Evolutionary conservation across 2,797 vertebrate species (phyloP), one percentile per base, ranked within the genome.

Genomic region (Protonibea diacanthus): DNA sequence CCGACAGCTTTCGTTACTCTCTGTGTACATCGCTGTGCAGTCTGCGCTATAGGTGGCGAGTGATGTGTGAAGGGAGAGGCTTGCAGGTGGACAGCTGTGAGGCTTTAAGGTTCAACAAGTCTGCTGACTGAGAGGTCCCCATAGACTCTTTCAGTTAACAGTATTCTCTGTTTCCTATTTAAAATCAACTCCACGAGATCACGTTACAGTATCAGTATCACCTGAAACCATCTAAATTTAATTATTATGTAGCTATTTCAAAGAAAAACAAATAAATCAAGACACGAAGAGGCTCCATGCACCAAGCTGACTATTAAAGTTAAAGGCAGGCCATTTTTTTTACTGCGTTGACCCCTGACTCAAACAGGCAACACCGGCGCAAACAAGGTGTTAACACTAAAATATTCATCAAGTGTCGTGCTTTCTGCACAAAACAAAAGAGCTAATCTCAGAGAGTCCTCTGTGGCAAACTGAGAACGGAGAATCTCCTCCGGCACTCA

Each of bases 361-460:
- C 45, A 44, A 78, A 53, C 52, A 84, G 65, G 61, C 59, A 77
- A 44, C 75, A 27, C 61, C 53, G 57, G 49, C 72, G 71, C 84
- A 85, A 90, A 81, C 86, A 78, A 84, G 57, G 79, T 88, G 88
- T 89, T 74, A 77, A 65, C 65, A 70, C 77, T 93, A 57, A 93
- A 95, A 91, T 89, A 94, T 93, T 88, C 69, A 94, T 91, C 68
- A 80, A 78, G 86, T 63, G 74, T 65, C 52, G 71, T 82, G 79
- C 73, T 90, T 84, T 81, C 75, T 59, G 7, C 74, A 59, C 80
- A 80, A 78, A 90, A 92, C 91, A 91, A 93, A 91, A 87, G 82
- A 81, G 84, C 72, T 74, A 47, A 89, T 87, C 85, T 85, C 77
- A 77, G 71, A 84, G 78, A 84, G 71, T 66, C 74, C 79, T 81